A percentile compares a stretch with the other conserved stretches of the same genome.
These are phyloP conservation scores for Acrobasis consociella DNA, from an alignment of 2,888 invertebrate species.

Conservation along the genomic window DNA sequence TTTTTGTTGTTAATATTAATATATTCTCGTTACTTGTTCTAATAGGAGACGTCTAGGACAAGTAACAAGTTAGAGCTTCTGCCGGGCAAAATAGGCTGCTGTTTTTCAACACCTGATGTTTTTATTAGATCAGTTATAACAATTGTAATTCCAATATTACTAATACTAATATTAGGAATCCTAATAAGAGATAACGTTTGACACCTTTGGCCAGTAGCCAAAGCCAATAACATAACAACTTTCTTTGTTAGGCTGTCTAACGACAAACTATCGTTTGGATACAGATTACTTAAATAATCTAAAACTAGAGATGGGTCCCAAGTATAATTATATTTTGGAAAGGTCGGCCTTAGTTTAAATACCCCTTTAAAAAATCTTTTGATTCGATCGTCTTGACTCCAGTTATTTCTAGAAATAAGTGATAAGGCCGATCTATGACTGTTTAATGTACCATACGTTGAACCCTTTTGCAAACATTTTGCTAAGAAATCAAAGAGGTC, in stretches of 20 bases:
- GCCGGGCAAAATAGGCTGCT: slow-evolving; percentile 29
- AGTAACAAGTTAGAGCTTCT: slow-evolving; percentile 6
- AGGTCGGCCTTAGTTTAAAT: slow-evolving; percentile 25
- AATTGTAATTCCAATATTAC: slow-evolving; percentile 20
- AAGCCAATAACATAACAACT: slow-evolving; percentile 23
- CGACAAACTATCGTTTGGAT: slow-evolving; percentile 7
- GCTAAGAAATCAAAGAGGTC: slow-evolving; percentile 26
- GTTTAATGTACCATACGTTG: slow-evolving; percentile 30
- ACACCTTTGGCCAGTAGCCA: slow-evolving; percentile 28
- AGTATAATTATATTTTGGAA: slow-evolving; percentile 26
- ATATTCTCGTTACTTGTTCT: neutral
- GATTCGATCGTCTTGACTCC: slow-evolving; percentile 20
- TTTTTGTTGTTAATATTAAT: slow-evolving; percentile 22
- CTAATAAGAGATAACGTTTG: slow-evolving; percentile 31
- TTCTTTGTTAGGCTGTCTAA: slow-evolving; percentile 22
- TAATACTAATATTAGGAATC: slow-evolving; percentile 25
- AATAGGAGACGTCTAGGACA: slow-evolving; percentile 6
- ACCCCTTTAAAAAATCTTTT: slow-evolving; percentile 31
- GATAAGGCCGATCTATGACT: slow-evolving; percentile 31
- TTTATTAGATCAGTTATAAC: slow-evolving; percentile 29
- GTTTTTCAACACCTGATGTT: slow-evolving; percentile 26
- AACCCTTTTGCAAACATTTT: slow-evolving; percentile 18
- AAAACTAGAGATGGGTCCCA: slow-evolving; percentile 29
- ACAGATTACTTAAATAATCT: slow-evolving; percentile 7
- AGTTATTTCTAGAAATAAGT: slow-evolving; percentile 23